These are phyloP conservation scores for Cylloceria caligata DNA, from an alignment of 2,888 invertebrate genomes.

Conservation along the genomic window DNA sequence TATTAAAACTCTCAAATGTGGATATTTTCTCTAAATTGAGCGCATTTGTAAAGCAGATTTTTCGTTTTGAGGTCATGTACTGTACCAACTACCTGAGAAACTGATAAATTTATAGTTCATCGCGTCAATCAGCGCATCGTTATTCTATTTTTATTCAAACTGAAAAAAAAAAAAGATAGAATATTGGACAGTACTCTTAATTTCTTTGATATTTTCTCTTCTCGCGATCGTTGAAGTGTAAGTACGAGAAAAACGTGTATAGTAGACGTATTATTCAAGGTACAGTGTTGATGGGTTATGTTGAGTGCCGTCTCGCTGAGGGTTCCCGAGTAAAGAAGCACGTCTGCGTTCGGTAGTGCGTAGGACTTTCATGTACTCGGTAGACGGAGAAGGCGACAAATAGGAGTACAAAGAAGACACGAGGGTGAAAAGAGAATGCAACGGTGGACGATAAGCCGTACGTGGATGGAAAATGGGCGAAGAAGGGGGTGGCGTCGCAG, in stretches of 20 bases:
- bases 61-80: too few species aligned
- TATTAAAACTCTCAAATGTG: too few species aligned
- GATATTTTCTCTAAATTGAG: too few species aligned
- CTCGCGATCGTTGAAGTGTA: neutral
- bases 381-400: slow-evolving; percentile 53
- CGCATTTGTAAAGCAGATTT: too few species aligned
- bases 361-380: slow-evolving; percentile 58
- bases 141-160: too few species aligned
- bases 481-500: slow-evolving; percentile 33
- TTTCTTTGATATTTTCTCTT: neutral
- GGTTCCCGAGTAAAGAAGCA: slow-evolving; percentile 57
- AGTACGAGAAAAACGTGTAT: slow-evolving; percentile 6
- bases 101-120: too few species aligned
- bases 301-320: slow-evolving; percentile 55
- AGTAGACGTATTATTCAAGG: slow-evolving; percentile 38
- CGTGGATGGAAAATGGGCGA: slow-evolving; percentile 40
- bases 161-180: too few species aligned
- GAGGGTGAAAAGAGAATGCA: slow-evolving; percentile 54
- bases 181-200: too few species aligned
- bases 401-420: slow-evolving; percentile 52
- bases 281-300: slow-evolving; percentile 18
- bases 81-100: too few species aligned
- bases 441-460: slow-evolving; percentile 56
- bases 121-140: too few species aligned
- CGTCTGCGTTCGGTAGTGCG: slow-evolving; percentile 60